Percentiles rank a stretch among this genome's conserved stretches.
phyloP scores from a whole-genome alignment of 1,140 invertebrate genomes.

The Probaryconus sp. region DNA sequence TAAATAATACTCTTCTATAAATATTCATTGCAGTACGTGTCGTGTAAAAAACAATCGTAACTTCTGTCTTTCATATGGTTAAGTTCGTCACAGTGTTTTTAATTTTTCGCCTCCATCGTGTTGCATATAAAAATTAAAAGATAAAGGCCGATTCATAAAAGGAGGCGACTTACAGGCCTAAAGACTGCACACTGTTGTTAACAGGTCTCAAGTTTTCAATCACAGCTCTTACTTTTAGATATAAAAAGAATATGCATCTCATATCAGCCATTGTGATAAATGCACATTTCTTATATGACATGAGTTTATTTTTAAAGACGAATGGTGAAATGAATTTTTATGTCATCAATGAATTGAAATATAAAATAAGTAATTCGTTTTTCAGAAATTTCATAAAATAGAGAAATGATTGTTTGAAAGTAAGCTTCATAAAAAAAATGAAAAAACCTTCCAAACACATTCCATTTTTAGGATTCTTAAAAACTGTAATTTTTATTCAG shows the following conservation, averaged over 20 bases:
- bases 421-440: no score
- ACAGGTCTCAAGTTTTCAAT: conserved; percentile 44
- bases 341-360: no score
- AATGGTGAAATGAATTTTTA: no score
- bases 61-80: conserved; percentile 11
- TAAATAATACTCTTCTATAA: conserved; percentile 4
- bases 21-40: conserved; percentile 15
- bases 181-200: conserved; percentile 35
- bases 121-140: conserved; percentile 18
- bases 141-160: conserved; percentile 40
- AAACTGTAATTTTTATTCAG: no score
- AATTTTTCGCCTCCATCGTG: conserved; percentile 17
- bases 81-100: conserved; percentile 22
- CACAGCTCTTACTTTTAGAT: conserved; percentile 31
- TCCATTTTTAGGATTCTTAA: no score
- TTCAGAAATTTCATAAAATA: no score
- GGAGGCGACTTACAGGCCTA: conserved; percentile 18
- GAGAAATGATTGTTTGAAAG: no score
- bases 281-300: conserved; percentile 11
- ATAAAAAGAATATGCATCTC: conserved; percentile 1
- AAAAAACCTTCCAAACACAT: no score
- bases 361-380: no score
- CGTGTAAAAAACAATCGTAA: conserved; percentile 10
- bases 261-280: conserved; percentile 1
- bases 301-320: no score